Percentiles rank a stretch among this genome's conserved stretches.
These are phyloP conservation scores for Tiliacea aurago DNA, from an alignment of 2,888 invertebrate species.

Conservation along the genomic window DNA sequence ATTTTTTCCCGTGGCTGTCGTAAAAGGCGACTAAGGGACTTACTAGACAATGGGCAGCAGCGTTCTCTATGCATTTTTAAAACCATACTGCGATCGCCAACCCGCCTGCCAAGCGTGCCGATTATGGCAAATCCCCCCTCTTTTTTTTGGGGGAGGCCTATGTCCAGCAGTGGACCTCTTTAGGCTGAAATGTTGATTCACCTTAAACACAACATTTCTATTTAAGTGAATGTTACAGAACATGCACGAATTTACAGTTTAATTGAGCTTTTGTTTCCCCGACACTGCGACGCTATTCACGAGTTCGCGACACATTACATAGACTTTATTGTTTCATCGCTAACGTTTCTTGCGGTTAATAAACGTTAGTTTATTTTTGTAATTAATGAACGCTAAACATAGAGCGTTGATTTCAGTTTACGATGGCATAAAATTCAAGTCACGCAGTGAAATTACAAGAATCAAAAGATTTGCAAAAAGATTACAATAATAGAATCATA, in stretches of 20 bases:
- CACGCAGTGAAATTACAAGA: slow-evolving; percentile 24
- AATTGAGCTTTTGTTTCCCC: slow-evolving; percentile 50
- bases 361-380: slow-evolving; percentile 33
- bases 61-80: too few species aligned
- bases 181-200: too few species aligned
- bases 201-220: slow-evolving; percentile 25
- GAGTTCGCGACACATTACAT: slow-evolving; percentile 17
- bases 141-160: too few species aligned
- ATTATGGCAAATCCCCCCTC: too few species aligned
- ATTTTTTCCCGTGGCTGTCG: too few species aligned
- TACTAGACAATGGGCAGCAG: too few species aligned
- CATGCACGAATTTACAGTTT: slow-evolving; percentile 33
- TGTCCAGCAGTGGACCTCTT: too few species aligned
- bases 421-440: slow-evolving; percentile 32
- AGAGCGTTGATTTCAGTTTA: slow-evolving; percentile 43
- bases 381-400: slow-evolving; percentile 34
- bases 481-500: slow-evolving; percentile 12
- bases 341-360: slow-evolving; percentile 34
- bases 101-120: too few species aligned
- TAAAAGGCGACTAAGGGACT: too few species aligned
- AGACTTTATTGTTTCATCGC: slow-evolving; percentile 41
- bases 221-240: slow-evolving; percentile 22
- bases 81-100: too few species aligned
- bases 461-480: background rate
- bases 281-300: slow-evolving; percentile 11